A percentile compares a stretch with the other conserved stretches of the same genome.
These are phyloP conservation scores for Capromys pilorides DNA, from an alignment of 2,797 vertebrate species.

Conservation along the genomic window DNA sequence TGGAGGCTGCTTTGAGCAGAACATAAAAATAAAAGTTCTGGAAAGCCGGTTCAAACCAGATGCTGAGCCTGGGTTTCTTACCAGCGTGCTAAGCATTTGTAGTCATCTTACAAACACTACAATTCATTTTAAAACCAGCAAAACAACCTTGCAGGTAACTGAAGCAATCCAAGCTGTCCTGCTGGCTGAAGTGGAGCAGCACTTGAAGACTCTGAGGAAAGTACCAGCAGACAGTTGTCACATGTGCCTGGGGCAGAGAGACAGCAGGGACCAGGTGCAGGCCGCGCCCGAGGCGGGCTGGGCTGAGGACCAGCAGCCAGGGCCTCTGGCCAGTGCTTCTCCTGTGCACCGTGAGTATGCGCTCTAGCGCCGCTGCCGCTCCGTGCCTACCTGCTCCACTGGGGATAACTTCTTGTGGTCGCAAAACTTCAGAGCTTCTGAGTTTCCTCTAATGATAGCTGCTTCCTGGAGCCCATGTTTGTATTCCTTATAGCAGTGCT, in stretches of 20 bases:
- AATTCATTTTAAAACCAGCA: not conserved
- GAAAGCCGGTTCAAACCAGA: constrained; percentile 25
- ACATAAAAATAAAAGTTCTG: not conserved
- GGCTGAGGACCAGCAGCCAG: constrained; percentile 44
- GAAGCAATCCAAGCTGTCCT: constrained; percentile 88
- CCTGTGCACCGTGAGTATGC: constrained; percentile 68
- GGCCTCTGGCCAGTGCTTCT: constrained; percentile 19
- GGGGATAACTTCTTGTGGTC: constrained; percentile 46
- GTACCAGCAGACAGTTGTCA: constrained; percentile 47
- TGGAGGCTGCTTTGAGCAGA: not conserved
- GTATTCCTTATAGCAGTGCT: not conserved
- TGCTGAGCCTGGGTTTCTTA: not conserved
- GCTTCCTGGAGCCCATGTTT: constrained; percentile 36
- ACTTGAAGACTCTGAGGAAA: constrained; percentile 74
- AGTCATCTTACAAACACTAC: not conserved
- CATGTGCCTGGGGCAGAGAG: constrained; percentile 27
- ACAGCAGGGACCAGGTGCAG: constrained; percentile 61
- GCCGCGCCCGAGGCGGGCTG: not conserved
- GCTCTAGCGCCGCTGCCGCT: not conserved
- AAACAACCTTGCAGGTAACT: constrained; percentile 76
- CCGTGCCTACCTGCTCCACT: constrained; percentile 45
- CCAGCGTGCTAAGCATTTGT: not conserved
- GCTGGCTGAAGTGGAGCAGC: constrained; percentile 86
- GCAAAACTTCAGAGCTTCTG: constrained; percentile 58
- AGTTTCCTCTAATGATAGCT: not conserved